These are phyloP conservation scores for Pristionchus entomophagus DNA, from an alignment of 2,888 invertebrate species.

Conservation along the genomic window DNA sequence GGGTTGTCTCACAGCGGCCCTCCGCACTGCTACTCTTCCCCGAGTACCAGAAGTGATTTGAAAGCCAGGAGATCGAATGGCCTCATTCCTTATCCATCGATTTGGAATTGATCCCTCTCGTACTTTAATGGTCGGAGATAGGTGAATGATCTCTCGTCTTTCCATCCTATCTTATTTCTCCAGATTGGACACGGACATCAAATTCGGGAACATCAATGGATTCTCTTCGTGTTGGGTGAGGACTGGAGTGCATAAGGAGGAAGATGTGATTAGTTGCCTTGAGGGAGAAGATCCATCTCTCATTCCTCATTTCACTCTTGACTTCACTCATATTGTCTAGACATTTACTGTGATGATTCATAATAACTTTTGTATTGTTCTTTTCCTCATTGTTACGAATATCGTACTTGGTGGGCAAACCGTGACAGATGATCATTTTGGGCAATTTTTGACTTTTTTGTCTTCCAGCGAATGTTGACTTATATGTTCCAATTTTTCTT, in stretches of 20 bases:
- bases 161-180: slow-evolving; percentile 56
- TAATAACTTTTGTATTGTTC: not conserved
- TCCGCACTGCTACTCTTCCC: slow-evolving; percentile 86
- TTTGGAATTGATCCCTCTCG: slow-evolving; percentile 86
- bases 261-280: not conserved
- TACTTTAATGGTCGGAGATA: slow-evolving; percentile 93
- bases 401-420: not conserved
- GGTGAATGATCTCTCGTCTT: slow-evolving; percentile 79
- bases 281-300: slow-evolving; percentile 20
- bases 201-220: slow-evolving; percentile 89
- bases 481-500: too few relatives aligned
- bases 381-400: not conserved
- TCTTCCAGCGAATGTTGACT: too few relatives aligned
- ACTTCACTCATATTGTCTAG: slow-evolving; percentile 2
- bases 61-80: slow-evolving; percentile 84
- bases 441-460: too few relatives aligned
- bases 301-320: not conserved
- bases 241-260: slow-evolving; percentile 81
- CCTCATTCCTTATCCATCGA: slow-evolving; percentile 77
- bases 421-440: too few relatives aligned
- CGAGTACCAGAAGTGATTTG: slow-evolving; percentile 88
- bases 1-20: slow-evolving; percentile 85
- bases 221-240: slow-evolving; percentile 90
- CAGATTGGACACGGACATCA: slow-evolving; percentile 93
- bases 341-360: not conserved